A percentile compares a stretch with the other conserved stretches of the same genome.
Evolutionary conservation across 2,888 invertebrate species (phyloP).

Genomic region (Tachina grossa): DNA sequence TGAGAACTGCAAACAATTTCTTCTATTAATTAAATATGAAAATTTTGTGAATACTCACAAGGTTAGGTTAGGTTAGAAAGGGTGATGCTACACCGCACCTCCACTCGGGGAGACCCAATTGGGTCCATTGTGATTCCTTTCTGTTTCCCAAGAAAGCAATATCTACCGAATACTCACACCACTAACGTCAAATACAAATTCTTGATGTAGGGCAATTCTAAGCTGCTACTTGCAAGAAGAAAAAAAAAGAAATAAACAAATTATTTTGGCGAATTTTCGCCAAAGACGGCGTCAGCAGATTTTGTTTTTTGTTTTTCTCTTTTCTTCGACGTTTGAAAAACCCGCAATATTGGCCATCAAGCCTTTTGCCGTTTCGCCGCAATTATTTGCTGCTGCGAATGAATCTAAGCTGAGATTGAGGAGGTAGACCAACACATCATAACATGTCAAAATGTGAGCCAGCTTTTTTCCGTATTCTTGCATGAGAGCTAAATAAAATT

Average conservation of each 20-base stretch:
- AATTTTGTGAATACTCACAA: background rate
- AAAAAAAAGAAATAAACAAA: too few species aligned
- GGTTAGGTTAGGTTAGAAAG: too few species aligned
- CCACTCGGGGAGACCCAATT: too few species aligned
- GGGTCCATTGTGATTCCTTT: too few species aligned
- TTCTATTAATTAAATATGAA: background rate
- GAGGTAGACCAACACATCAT: conserved; percentile 33
- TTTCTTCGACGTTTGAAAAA: conserved; percentile 14
- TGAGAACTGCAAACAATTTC: background rate
- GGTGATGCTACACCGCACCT: too few species aligned
- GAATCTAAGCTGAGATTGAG: background rate
- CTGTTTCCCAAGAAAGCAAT: too few species aligned
- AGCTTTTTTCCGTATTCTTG: conserved; percentile 38
- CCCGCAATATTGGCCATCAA: conserved; percentile 55
- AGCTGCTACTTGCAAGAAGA: background rate
- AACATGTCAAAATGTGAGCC: conserved; percentile 65
- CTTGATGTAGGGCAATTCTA: background rate
- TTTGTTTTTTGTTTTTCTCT: background rate
- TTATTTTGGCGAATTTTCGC: conserved; percentile 57
- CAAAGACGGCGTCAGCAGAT: conserved; percentile 30
- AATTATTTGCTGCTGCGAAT: conserved; percentile 44
- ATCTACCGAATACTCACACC: too few species aligned
- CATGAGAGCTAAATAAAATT: conserved; percentile 57
- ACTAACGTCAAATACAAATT: background rate
- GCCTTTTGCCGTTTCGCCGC: conserved; percentile 40